Base-by-base conservation (phyloP, 2,888 invertebrate species). In the Cosmorhoe ocellata region DNA sequence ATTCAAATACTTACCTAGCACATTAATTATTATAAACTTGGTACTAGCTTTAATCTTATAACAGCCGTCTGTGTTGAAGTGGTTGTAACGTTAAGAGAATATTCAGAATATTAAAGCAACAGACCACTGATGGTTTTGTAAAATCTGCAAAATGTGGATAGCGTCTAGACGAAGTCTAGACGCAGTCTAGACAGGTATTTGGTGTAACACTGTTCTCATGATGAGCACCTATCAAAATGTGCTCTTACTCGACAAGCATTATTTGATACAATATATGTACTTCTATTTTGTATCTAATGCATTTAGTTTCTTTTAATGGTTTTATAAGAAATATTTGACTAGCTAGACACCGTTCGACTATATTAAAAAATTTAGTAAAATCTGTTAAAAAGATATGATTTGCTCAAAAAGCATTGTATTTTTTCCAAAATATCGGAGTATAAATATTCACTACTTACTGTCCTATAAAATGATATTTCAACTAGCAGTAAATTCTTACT, bases 141-240 rank as follows among this genome's bases (percentile, higher is more conserved):
- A 72, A 78, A 73, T 72, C 71, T 77, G 71, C 69, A 74, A 83
- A 85, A 79, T 65, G 73, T 78, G 76, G 76, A 81, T 81, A 74
- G 71, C 71, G 89, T 88, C 88, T 89, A 87, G 89, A 87, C 88
- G 61, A 44, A 64, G 88, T 87, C 89, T 88, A 88, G 89, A 89
- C 89, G 41, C 13, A 50, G 89, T 90, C 89, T 90, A 90, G 89
- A 89, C 89, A 83, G 84, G 85, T 89, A 87, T 86, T 84, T 75
- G 77, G 80, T 80, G 68, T 76, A 78, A 79, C 76, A 76, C 68
- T 74, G 76, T 69, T 80, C 77, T 79, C 70, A 68, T 77, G 76
- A 84, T 79, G 78, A 80, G 79, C 69, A 76, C 67, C 67, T 63
- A 76, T 77, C 72, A 75, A 34, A 84, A 81, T 78, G 67, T 69